These are phyloP conservation scores for Euzetes globulus DNA, from an alignment of 2,888 invertebrate genomes.

Conservation along the genomic window DNA sequence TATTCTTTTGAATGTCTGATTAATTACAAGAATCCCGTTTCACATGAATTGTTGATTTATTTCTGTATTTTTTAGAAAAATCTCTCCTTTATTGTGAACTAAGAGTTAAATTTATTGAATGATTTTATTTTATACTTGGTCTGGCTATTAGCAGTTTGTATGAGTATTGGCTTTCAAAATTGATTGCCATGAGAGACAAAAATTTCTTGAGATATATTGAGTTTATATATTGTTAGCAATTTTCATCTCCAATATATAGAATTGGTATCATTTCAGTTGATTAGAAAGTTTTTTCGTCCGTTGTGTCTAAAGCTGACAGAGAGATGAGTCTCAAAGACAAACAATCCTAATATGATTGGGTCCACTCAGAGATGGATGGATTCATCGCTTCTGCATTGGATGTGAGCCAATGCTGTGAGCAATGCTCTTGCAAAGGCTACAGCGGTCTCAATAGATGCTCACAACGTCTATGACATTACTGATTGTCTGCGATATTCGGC, in stretches of 20 bases:
- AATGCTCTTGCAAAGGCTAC: background rate
- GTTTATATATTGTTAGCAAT: constrained; percentile 3
- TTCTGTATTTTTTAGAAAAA: background rate
- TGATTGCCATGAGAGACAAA: background rate
- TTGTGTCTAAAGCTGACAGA: constrained; percentile 12
- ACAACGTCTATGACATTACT: constrained; percentile 14
- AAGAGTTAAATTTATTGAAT: constrained; percentile 1
- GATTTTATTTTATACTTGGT: background rate
- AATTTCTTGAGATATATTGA: background rate
- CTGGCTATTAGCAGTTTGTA: background rate
- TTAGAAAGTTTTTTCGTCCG: constrained; percentile 19
- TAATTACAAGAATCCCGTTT: background rate
- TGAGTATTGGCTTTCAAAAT: background rate
- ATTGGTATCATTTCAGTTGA: constrained; percentile 20
- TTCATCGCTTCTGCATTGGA: background rate
- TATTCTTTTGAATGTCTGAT: background rate
- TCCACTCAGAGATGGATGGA: constrained; percentile 25
- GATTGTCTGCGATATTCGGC: constrained; percentile 12
- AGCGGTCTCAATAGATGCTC: background rate
- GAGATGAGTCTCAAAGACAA: constrained; percentile 12
- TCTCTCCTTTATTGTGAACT: background rate
- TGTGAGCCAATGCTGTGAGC: background rate
- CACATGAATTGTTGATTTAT: background rate
- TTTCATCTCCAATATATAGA: constrained; percentile 4
- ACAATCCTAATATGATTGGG: constrained; percentile 26